Conservation (phyloP, 2,113 vertebrate genomes). For the Salvelinus sp. region DNA sequence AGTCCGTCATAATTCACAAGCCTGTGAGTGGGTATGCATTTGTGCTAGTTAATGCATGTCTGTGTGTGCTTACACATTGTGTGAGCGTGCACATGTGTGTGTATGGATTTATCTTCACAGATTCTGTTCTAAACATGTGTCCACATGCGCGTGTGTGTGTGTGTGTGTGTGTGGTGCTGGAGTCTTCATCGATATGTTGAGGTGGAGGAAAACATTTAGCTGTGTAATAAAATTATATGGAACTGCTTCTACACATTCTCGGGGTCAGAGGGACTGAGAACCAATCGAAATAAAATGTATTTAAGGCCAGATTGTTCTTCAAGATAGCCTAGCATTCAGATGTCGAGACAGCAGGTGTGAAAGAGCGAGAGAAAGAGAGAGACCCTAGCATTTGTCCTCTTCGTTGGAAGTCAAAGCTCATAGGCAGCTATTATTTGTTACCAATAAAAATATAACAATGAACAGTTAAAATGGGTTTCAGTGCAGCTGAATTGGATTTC, state of each 20-base stretch:
- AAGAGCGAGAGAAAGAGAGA: too few relatives aligned
- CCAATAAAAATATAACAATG: too few relatives aligned
- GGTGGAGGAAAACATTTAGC: constrained; percentile 27
- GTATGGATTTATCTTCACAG: background rate
- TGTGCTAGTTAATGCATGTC: constrained; percentile 4
- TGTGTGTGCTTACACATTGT: constrained; percentile 1
- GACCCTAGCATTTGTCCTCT: too few relatives aligned
- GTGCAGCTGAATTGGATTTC: too few relatives aligned
- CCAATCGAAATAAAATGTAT: background rate
- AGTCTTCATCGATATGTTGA: constrained; percentile 19
- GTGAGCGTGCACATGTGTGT: constrained; percentile 7
- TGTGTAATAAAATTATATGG: constrained; percentile 37
- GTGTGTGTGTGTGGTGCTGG: background rate
- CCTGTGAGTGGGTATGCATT: background rate
- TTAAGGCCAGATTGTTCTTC: too few relatives aligned
- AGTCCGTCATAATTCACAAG: too few relatives aligned
- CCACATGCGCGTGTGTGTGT: rapidly evolving
- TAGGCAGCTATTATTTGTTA: too few relatives aligned
- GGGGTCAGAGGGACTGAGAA: constrained; percentile 24
- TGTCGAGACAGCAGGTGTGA: too few relatives aligned
- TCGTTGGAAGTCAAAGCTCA: too few relatives aligned
- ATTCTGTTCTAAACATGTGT: background rate
- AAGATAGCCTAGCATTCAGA: too few relatives aligned
- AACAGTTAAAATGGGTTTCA: too few relatives aligned
- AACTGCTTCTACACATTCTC: constrained; percentile 15